Base-by-base conservation (phyloP, 2,888 invertebrate species). In the Azorinus chamasolen region DNA sequence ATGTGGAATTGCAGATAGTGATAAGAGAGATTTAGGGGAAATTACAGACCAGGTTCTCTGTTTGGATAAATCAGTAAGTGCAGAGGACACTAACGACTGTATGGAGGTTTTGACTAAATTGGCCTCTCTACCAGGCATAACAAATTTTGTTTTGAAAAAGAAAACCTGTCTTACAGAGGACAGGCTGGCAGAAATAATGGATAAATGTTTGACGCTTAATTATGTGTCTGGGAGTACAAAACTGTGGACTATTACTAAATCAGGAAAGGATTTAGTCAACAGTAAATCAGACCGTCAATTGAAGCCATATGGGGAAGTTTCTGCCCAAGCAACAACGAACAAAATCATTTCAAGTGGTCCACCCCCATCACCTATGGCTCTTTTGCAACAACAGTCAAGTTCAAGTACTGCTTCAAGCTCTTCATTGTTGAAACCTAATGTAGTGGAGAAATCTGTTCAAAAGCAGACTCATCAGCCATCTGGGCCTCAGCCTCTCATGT, bases 261-360 rank as follows among this genome's bases (percentile, higher is more conserved):
- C 64, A 24, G 87, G 87, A 24, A 69, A 79, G 16, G 37, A 78
- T 10, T 83, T 82, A 64, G 65, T 83, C 1, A 55, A 71, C 20
- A 51, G 25, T n/a, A 73, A 71, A 37, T 14, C 61, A 27, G 16
- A 53, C n/a, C 54, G 2, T 16, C 10, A 18, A 22, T 37, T 43
- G 3, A 55, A 22, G 3, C 45, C 32, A 55, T n/a, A 20, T 45
- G 18, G 20, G 12, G 43, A 41, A n/a, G n/a, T 41, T 32, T 14
- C 41, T 20, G 18, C 27, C 46, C 20, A 10, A 8, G 27, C 39
- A n/a, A 1, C 27, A 10, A 50, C 39, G 14, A 43, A 53, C 46
- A 18, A 24, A 22, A 64, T 53, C 24, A 55, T 25, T 16, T 63
- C 22, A n/a, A 58, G 55, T 22, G 78, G 78, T 5, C 78, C 78